phyloP scores from a whole-genome alignment of 2,113 vertebrate genomes.

The Zootoca vivipara region DNA sequence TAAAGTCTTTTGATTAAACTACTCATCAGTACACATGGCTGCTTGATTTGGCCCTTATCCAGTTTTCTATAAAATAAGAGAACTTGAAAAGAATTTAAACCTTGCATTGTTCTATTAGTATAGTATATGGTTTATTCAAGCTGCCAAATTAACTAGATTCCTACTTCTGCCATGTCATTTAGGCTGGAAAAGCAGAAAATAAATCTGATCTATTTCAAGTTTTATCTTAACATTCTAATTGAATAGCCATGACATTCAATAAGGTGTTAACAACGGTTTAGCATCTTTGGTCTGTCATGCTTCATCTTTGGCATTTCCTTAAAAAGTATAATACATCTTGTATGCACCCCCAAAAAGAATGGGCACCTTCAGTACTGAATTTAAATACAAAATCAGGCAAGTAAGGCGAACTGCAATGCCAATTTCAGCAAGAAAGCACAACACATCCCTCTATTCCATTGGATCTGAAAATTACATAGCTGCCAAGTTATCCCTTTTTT shows the following conservation, averaged over 20 bases:
- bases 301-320: constrained; percentile 20
- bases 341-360: not conserved
- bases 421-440: not conserved
- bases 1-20: constrained; percentile 9
- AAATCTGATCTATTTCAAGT: constrained; percentile 42
- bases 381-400: not conserved
- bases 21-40: constrained; percentile 1
- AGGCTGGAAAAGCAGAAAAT: constrained; percentile 21
- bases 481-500: too few species aligned
- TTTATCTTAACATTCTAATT: not conserved
- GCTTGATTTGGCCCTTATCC: constrained; percentile 19
- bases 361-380: not conserved
- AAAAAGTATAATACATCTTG: constrained; percentile 25
- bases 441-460: not conserved
- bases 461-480: constrained; percentile 36
- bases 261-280: not conserved
- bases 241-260: constrained; percentile 25
- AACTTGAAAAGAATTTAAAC: constrained; percentile 40
- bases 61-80: constrained; percentile 37
- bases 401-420: not conserved
- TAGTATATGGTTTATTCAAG: constrained; percentile 22
- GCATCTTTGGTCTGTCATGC: not conserved
- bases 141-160: not conserved
- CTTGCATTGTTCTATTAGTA: constrained; percentile 31
- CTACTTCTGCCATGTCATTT: not conserved